Evolutionary conservation across 1,140 invertebrate species (phyloP).

Genomic region (Bombus balteatus): DNA sequence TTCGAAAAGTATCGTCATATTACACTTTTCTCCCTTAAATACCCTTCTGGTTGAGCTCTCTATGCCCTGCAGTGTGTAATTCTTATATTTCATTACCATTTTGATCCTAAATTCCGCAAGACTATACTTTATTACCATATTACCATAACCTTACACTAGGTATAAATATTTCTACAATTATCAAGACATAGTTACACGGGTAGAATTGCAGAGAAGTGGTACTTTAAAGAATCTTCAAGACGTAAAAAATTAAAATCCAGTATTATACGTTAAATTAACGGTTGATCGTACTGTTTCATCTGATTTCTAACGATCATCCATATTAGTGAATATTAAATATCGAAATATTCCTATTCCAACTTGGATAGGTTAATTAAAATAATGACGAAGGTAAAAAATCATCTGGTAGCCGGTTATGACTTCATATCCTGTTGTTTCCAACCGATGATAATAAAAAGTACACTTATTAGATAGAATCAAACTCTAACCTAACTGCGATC

Average conservation of each 20-base stretch:
- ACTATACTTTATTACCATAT: too few relatives aligned
- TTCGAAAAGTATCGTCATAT: too few relatives aligned
- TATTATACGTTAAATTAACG: neutral
- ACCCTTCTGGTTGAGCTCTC: too few relatives aligned
- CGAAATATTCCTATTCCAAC: too few relatives aligned
- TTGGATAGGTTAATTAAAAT: neutral
- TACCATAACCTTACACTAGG: neutral
- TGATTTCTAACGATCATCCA: neutral
- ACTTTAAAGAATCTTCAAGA: neutral
- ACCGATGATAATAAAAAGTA: neutral
- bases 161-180: neutral
- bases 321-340: neutral
- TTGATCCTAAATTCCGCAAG: too few relatives aligned
- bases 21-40: too few relatives aligned
- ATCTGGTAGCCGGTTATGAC: neutral
- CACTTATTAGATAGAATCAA: neutral
- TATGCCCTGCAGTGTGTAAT: too few relatives aligned
- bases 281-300: neutral
- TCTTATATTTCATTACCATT: too few relatives aligned
- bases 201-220: neutral
- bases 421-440: constrained; percentile 2
- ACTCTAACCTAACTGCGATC: neutral
- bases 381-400: neutral
- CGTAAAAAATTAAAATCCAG: neutral
- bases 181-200: neutral